Evolutionary conservation across 2,888 invertebrate genomes (phyloP).

Genomic region (Aricia artaxerxes): DNA sequence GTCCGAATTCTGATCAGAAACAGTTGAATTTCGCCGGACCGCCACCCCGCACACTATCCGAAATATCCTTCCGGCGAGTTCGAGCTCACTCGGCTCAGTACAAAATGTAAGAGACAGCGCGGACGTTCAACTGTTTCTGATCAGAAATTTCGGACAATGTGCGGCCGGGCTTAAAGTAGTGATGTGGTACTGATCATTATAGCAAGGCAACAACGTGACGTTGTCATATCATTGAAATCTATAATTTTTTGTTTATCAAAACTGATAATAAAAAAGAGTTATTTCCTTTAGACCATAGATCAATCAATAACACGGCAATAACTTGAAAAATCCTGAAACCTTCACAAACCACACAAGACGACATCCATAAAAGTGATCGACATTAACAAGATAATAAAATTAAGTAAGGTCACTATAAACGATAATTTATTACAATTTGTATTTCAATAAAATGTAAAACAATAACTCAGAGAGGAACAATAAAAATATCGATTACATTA

Average conservation of each 20-base stretch:
- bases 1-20: too few relatives aligned
- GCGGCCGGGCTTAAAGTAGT: too few relatives aligned
- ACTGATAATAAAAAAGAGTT: not conserved
- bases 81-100: too few relatives aligned
- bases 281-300: not conserved
- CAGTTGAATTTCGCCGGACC: too few relatives aligned
- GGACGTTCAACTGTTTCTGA: too few relatives aligned
- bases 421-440: slow-evolving; percentile 3
- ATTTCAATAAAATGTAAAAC: slow-evolving; percentile 25
- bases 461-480: slow-evolving; percentile 28
- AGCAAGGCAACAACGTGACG: too few relatives aligned
- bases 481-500: slow-evolving; percentile 63
- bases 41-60: too few relatives aligned
- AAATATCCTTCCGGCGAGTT: too few relatives aligned
- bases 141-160: too few relatives aligned
- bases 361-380: not conserved
- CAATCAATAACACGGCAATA: not conserved
- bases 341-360: not conserved
- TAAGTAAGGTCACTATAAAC: not conserved
- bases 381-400: slow-evolving; percentile 17
- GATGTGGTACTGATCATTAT: too few relatives aligned
- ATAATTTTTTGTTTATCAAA: not conserved
- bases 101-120: too few relatives aligned
- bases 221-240: too few relatives aligned
- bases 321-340: not conserved